These are phyloP conservation scores for Macquaria ambigua DNA, from an alignment of 2,113 vertebrate genomes.

Conservation along the genomic window DNA sequence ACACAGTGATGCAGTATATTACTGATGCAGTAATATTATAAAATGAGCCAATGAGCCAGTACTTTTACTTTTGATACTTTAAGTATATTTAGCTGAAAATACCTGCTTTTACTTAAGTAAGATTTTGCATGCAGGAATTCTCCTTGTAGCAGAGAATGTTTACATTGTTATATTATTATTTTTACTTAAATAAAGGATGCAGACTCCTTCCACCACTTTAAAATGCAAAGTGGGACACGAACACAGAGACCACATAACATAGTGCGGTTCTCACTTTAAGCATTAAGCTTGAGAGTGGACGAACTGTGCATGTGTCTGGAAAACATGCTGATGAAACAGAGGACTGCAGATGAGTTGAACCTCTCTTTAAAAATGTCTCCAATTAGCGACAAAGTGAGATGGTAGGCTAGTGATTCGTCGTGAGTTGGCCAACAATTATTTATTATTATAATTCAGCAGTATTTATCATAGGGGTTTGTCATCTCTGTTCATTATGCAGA, in stretches of 20 bases:
- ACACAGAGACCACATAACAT: neutral
- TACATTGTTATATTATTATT: too few relatives aligned
- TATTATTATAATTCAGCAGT: too few relatives aligned
- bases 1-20: neutral
- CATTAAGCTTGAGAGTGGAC: neutral
- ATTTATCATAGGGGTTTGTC: neutral
- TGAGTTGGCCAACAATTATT: neutral
- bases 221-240: too few relatives aligned
- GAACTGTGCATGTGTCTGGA: neutral
- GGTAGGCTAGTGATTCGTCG: neutral
- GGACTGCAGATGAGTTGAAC: neutral
- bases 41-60: too few relatives aligned
- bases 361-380: neutral
- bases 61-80: too few relatives aligned
- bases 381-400: neutral
- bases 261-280: neutral
- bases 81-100: too few relatives aligned
- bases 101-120: too few relatives aligned
- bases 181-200: too few relatives aligned
- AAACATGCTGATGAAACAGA: neutral
- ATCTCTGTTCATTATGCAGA: neutral
- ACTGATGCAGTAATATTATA: neutral
- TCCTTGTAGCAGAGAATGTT: too few relatives aligned
- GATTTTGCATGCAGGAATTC: too few relatives aligned
- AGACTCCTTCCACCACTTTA: too few relatives aligned